A percentile compares a stretch with the other conserved stretches of the same genome.
Conservation (phyloP, 2,888 invertebrate species). For the Polietes domitor region DNA sequence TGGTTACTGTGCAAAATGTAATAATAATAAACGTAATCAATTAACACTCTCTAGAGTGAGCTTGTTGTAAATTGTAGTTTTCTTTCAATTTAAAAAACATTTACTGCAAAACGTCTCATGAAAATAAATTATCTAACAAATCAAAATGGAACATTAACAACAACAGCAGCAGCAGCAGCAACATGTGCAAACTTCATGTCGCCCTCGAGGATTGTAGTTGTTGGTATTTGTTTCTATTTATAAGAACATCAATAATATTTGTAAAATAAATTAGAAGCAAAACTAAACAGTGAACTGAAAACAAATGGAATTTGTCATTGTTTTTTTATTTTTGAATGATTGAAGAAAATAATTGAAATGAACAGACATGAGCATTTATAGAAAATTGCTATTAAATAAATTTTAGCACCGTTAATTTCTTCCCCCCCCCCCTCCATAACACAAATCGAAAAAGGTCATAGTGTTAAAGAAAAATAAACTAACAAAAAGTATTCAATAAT, state of each 20-base stretch:
- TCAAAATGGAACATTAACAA: constrained; percentile 2
- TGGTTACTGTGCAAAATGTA: constrained; percentile 39
- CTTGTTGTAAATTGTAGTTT: constrained; percentile 11
- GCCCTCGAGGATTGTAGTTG: background rate
- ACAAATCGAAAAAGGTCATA: background rate
- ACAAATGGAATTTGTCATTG: background rate
- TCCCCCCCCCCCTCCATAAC: too few relatives aligned
- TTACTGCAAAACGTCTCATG: constrained; percentile 13
- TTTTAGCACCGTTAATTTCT: background rate
- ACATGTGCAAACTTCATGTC: constrained; percentile 9
- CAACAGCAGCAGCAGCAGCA: background rate
- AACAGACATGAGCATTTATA: background rate
- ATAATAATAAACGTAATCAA: constrained; percentile 44
- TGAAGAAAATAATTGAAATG: background rate
- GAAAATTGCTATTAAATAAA: background rate
- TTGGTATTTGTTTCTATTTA: background rate
- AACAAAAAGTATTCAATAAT: background rate
- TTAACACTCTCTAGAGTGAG: constrained; percentile 52
- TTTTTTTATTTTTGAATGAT: background rate
- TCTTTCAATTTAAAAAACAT: constrained; percentile 6
- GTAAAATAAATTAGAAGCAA: constrained; percentile 21
- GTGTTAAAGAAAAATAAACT: background rate
- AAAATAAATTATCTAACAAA: background rate
- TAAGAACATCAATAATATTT: constrained; percentile 13
- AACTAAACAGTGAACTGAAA: background rate